phyloP scores from a whole-genome alignment of 2,113 vertebrate genomes.

The Myrmecophaga tridactyla region DNA sequence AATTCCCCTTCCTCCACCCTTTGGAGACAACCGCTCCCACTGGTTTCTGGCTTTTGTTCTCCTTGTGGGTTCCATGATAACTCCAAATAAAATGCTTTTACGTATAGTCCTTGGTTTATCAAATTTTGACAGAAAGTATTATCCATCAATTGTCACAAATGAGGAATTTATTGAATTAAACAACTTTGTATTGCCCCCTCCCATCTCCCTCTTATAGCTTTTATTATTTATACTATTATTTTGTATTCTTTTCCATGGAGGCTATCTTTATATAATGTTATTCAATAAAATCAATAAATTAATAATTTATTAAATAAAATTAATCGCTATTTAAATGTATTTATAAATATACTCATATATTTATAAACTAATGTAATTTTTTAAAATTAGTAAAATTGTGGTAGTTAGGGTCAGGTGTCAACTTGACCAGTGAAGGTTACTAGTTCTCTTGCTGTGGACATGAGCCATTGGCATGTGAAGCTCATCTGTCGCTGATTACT shows the following conservation, averaged over 20 bases:
- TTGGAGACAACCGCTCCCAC: neutral
- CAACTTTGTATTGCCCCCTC: neutral
- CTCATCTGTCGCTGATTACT: no score
- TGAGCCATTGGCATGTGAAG: no score
- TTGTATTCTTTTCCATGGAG: neutral
- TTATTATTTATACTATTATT: neutral
- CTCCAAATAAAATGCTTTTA: neutral
- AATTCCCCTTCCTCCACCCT: neutral
- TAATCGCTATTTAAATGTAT: no score
- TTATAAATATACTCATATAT: no score
- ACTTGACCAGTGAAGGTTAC: no score
- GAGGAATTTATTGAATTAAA: neutral
- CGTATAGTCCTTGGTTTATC: neutral
- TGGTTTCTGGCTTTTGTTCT: neutral
- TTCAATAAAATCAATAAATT: neutral
- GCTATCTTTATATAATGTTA: neutral
- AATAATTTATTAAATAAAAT: no score
- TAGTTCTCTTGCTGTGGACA: no score
- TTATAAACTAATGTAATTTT: no score
- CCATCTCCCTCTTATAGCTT: neutral
- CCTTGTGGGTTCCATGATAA: neutral
- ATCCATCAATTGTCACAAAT: neutral
- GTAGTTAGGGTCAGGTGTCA: no score
- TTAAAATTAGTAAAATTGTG: no score
- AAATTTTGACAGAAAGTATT: neutral